Evolutionary conservation across 1,140 invertebrate species (phyloP).

Genomic region (Battus philenor): DNA sequence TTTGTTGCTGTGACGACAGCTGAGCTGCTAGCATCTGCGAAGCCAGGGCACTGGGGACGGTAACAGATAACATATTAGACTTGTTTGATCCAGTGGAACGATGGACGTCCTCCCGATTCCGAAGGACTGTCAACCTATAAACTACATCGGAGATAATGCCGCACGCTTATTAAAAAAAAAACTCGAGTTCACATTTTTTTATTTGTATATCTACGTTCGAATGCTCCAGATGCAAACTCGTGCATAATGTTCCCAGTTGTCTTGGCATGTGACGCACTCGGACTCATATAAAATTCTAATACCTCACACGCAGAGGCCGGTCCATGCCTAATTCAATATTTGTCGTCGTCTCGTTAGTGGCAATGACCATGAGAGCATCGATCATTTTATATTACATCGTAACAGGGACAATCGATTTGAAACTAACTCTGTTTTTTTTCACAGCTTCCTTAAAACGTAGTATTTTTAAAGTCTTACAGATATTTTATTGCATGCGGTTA

Average conservation of each 20-base stretch:
- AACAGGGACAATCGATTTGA: neutral
- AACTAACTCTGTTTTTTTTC: no score
- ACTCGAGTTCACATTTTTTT: neutral
- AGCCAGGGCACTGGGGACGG: slow-evolving; percentile 94
- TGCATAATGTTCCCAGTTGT: slow-evolving; percentile 5
- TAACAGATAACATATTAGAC: slow-evolving; percentile 70
- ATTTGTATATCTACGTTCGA: neutral
- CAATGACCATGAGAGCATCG: slow-evolving; percentile 37
- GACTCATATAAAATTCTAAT: slow-evolving; percentile 57
- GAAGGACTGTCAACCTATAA: slow-evolving; percentile 10
- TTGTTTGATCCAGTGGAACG: slow-evolving; percentile 31
- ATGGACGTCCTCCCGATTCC: slow-evolving; percentile 11
- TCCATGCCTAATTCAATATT: slow-evolving; percentile 57
- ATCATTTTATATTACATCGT: slow-evolving; percentile 16
- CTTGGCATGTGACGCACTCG: slow-evolving; percentile 32
- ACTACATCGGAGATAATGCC: slow-evolving; percentile 36
- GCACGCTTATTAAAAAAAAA: slow-evolving; percentile 40
- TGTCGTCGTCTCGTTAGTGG: slow-evolving; percentile 27
- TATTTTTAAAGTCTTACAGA: no score
- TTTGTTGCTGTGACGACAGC: slow-evolving; percentile 91
- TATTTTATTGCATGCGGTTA: no score
- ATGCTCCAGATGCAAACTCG: neutral
- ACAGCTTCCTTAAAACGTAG: no score
- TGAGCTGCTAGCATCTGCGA: slow-evolving; percentile 95
- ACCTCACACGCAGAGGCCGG: slow-evolving; percentile 11